Conservation (phyloP, 2,113 vertebrate genomes). For the Symphodus melops region DNA sequence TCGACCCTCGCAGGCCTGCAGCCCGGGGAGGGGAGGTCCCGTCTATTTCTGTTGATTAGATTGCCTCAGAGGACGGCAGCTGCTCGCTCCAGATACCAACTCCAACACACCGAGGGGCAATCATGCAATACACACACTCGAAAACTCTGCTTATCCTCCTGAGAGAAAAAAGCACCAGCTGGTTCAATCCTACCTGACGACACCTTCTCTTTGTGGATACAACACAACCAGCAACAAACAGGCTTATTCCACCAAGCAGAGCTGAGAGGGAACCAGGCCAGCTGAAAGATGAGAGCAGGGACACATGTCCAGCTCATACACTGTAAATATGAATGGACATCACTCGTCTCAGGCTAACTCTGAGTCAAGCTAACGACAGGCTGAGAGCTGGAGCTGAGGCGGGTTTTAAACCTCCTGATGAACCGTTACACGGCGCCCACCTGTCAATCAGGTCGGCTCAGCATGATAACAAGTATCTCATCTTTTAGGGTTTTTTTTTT, state of each 20-base stretch:
- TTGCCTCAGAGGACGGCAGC: slow-evolving; percentile 66
- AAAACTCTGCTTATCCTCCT: slow-evolving; percentile 39
- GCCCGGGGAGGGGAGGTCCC: slow-evolving; percentile 4
- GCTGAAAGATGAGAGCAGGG: slow-evolving; percentile 13
- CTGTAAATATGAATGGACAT: no score
- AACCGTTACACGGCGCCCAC: no score
- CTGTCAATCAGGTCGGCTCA: no score
- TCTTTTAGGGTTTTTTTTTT: no score
- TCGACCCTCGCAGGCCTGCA: slow-evolving; percentile 14
- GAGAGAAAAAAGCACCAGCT: slow-evolving; percentile 26
- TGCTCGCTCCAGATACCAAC: slow-evolving; percentile 65
- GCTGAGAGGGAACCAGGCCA: neutral
- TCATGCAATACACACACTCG: slow-evolving; percentile 11
- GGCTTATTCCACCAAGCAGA: slow-evolving; percentile 23
- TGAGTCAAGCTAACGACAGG: no score
- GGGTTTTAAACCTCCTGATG: no score
- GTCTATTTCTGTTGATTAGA: slow-evolving; percentile 75
- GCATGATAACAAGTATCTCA: no score
- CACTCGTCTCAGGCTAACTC: no score
- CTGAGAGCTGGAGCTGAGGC: no score
- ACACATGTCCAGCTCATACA: neutral
- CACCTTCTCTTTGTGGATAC: slow-evolving; percentile 22
- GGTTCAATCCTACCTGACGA: slow-evolving; percentile 25
- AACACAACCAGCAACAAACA: slow-evolving; percentile 36
- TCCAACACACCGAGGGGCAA: slow-evolving; percentile 8